These are phyloP conservation scores for Halocynthia aurantium DNA, from an alignment of 23 tunicate species.

Conservation along the genomic window DNA sequence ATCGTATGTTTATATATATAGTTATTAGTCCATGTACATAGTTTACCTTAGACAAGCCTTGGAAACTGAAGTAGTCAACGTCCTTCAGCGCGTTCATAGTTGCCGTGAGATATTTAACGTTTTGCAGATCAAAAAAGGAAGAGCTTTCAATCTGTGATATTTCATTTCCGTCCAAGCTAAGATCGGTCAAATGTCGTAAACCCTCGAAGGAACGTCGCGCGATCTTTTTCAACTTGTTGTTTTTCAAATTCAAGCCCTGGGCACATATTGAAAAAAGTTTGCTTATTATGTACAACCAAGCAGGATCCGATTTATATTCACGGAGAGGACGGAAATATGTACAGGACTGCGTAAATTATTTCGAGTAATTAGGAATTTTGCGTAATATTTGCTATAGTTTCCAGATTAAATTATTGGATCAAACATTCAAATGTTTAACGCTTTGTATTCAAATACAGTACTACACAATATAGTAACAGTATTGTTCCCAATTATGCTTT, in stretches of 20 bases:
- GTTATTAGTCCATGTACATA: background rate
- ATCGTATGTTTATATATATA: background rate
- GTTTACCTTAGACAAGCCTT: constrained; percentile 23
- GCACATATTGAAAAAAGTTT: background rate
- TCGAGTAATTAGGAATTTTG: too few relatives aligned
- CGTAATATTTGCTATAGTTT: too few relatives aligned
- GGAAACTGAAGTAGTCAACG: constrained; percentile 26
- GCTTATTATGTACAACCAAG: too few relatives aligned
- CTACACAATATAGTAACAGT: too few relatives aligned
- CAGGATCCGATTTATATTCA: too few relatives aligned
- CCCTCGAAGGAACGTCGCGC: constrained; percentile 21
- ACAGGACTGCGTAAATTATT: too few relatives aligned
- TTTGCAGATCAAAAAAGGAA: constrained; percentile 18
- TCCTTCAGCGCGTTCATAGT: constrained; percentile 15
- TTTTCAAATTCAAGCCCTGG: constrained; percentile 16
- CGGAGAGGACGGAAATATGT: too few relatives aligned
- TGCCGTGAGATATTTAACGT: constrained; percentile 15
- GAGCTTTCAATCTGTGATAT: constrained; percentile 13
- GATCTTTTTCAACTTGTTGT: constrained; percentile 4
- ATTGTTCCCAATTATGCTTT: too few relatives aligned
- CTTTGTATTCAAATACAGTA: too few relatives aligned
- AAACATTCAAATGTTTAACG: too few relatives aligned
- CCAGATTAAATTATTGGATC: too few relatives aligned
- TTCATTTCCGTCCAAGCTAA: constrained; percentile 21
- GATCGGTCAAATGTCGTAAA: constrained; percentile 8